These are phyloP conservation scores for Stenolophus ochropezus DNA, from an alignment of 2,888 invertebrate genomes.

Conservation along the genomic window DNA sequence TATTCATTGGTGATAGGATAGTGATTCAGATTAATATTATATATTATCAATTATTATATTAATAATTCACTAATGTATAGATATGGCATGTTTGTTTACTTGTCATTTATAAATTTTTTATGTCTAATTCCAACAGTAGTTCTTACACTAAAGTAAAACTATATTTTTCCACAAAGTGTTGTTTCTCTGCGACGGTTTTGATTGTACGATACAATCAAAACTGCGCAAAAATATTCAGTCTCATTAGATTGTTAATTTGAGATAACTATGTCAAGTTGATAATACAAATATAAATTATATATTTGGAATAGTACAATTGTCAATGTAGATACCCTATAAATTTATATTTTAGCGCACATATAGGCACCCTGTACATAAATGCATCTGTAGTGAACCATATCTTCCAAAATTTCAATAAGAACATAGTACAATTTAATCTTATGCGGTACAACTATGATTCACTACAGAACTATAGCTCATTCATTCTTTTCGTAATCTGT, in stretches of 20 bases:
- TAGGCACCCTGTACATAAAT: conserved; percentile 53
- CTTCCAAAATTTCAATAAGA: conserved; percentile 29
- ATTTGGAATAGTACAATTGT: conserved; percentile 59
- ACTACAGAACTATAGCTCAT: conserved; percentile 16
- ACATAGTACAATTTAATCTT: conserved; percentile 34
- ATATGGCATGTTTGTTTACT: conserved; percentile 56
- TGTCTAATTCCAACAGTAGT: conserved; percentile 56
- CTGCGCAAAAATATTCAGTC: conserved; percentile 51
- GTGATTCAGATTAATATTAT: conserved; percentile 67
- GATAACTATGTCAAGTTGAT: conserved; percentile 39
- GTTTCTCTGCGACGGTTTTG: too few species aligned
- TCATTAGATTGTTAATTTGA: conserved; percentile 18
- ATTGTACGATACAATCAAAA: conserved; percentile 52
- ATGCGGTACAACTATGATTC: neutral
- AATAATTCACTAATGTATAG: conserved; percentile 59
- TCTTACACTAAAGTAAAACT: conserved; percentile 58
- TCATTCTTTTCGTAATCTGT: conserved; percentile 11
- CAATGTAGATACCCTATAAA: conserved; percentile 49
- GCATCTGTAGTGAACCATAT: conserved; percentile 19
- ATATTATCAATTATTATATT: conserved; percentile 60
- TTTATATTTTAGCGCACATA: conserved; percentile 57
- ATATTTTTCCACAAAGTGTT: conserved; percentile 59
- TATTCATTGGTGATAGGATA: conserved; percentile 71
- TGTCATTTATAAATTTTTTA: conserved; percentile 59
- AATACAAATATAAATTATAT: conserved; percentile 59